Base-by-base conservation (phyloP, 2,797 vertebrate genomes). In the Glyptemys insculpta region DNA sequence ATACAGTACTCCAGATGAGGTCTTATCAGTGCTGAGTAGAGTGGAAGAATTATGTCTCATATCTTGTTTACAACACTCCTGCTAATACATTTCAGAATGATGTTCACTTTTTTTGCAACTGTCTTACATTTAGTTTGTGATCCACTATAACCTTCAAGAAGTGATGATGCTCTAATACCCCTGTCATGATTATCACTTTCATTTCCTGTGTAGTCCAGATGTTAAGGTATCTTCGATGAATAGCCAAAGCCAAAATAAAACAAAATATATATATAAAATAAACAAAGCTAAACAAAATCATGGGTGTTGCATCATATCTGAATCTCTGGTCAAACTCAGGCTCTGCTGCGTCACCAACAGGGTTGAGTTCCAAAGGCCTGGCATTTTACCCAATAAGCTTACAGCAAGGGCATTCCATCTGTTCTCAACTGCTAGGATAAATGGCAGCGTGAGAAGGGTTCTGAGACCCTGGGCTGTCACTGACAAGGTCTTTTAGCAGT, bases 311-410 rank as follows among this genome's bases (percentile, higher is more conserved):
- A 68, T 93, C 93, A 91, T 68, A 72, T 90, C 89, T 96, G 79
- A 94, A 88, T 96, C 79, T 54, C 25, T 78, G 52, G 57, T 44
- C 37, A n/a, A 86, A 68, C 81, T n/a, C 62, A 65, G 25, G 8
- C 89, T 96, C 87, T 93, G 88, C 62, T 84, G 47, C 74, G 37
- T 65, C 57, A 72, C 90, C 86, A 81, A 1, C 88, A 94, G 85
- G 81, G 44, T 96, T 62, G 49, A 95, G 91, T 95, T 97, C 86
- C 90, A 94, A 83, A 88, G 89, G 59, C 92, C 49, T 95, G 91
- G 72, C 53, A 41, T 83, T 80, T 81, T 74, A 79, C 50, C 57
- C 79, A 53, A 57, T 62, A 78, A 85, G 52, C 47, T 88, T 78
- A 78, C 74, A 85, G 53, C 37, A 53, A 27, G 10, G 53, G 90